Evolutionary conservation across 2,113 vertebrate genomes (phyloP).

Genomic region (Tautogolabrus adspersus): DNA sequence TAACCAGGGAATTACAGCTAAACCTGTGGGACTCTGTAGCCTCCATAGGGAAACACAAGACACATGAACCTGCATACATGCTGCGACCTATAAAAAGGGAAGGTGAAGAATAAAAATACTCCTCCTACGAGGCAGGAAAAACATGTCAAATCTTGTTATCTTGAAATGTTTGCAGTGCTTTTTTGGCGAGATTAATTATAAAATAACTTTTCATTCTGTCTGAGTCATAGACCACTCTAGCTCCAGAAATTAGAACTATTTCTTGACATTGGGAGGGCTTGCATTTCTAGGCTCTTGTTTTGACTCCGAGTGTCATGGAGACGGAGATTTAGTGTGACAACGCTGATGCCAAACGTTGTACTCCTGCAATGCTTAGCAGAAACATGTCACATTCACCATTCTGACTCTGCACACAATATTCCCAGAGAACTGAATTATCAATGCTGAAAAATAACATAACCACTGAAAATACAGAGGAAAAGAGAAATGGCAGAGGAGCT

Average conservation of each 20-base stretch:
- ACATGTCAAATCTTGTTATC: slow-evolving; percentile 5
- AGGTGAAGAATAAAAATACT: slow-evolving; percentile 16
- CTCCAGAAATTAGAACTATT: slow-evolving; percentile 8
- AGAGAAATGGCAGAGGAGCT: slow-evolving; percentile 1
- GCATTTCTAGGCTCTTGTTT: slow-evolving; percentile 64
- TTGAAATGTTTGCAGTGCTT: slow-evolving; percentile 8
- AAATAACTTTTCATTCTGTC: slow-evolving; percentile 40
- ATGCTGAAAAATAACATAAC: slow-evolving; percentile 14
- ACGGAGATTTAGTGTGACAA: slow-evolving; percentile 77
- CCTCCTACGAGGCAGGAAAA: slow-evolving; percentile 12
- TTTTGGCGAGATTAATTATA: slow-evolving; percentile 12
- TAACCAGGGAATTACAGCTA: slow-evolving; percentile 74
- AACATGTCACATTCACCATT: slow-evolving; percentile 63
- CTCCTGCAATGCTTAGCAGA: slow-evolving; percentile 65
- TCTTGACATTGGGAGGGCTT: slow-evolving; percentile 50
- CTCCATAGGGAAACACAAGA: slow-evolving; percentile 34
- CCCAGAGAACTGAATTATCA: slow-evolving; percentile 34
- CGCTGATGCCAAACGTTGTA: slow-evolving; percentile 66
- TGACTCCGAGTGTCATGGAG: slow-evolving; percentile 75
- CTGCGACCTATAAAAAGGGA: slow-evolving; percentile 46
- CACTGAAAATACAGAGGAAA: slow-evolving; percentile 14
- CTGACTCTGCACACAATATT: slow-evolving; percentile 41
- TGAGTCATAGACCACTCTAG: slow-evolving; percentile 13
- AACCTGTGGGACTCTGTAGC: slow-evolving; percentile 65
- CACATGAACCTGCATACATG: slow-evolving; percentile 29